Conservation (phyloP, 2,797 vertebrate genomes). For the Petrocephalus sullivani region DNA sequence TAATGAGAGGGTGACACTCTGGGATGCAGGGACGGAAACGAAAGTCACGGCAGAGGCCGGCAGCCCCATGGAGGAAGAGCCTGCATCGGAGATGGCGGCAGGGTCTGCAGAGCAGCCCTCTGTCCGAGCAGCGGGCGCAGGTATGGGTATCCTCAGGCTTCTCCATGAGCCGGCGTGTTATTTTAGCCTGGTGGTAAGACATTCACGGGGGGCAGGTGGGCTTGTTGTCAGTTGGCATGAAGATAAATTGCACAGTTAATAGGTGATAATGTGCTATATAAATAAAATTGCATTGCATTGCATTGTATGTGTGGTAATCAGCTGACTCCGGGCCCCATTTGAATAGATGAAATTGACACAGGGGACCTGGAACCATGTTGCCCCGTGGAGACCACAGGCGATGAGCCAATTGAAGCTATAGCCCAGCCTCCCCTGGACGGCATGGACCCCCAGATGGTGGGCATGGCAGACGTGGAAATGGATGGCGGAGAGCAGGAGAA, state of each 20-base stretch:
- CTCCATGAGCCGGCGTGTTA: background rate
- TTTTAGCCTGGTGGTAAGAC: background rate
- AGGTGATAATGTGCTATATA: too few species aligned
- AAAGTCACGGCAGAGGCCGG: background rate
- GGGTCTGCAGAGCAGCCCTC: conserved; percentile 33
- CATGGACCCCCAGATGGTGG: conserved; percentile 32
- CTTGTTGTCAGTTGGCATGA: background rate
- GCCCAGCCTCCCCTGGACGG: conserved; percentile 28
- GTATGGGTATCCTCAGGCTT: conserved; percentile 39
- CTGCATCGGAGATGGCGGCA: conserved; percentile 32
- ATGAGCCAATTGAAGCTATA: conserved; percentile 39
- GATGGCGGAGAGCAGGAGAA: conserved; percentile 29
- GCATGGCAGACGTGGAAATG: conserved; percentile 33
- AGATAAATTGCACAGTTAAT: background rate
- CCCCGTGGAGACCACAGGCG: conserved; percentile 34
- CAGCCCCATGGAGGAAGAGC: conserved; percentile 29
- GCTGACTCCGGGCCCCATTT: background rate
- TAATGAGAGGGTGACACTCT: background rate
- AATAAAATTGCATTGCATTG: too few species aligned
- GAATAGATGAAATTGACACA: conserved; percentile 42
- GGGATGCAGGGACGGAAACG: background rate
- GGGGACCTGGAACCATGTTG: conserved; percentile 44
- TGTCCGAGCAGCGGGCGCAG: conserved; percentile 36
- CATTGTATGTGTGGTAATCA: background rate
- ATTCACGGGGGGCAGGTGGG: background rate